Percentiles rank a stretch among this genome's conserved stretches.
Conservation (phyloP, 2,797 vertebrate genomes). For the Glyptemys insculpta region DNA sequence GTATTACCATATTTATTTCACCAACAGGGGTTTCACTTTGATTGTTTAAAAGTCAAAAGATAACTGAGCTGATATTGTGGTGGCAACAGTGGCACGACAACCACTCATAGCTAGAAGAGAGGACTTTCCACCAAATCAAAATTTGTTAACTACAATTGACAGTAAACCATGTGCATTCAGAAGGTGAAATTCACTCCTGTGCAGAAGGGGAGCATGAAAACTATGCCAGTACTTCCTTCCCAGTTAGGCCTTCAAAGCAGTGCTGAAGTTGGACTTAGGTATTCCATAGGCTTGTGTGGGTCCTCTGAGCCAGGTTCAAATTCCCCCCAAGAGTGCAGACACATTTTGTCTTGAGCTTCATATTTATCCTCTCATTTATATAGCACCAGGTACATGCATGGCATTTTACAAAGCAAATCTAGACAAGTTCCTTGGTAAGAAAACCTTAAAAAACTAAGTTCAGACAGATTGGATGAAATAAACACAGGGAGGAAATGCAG, state of each 20-base stretch:
- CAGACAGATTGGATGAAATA: neutral
- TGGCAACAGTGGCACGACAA: neutral
- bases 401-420: neutral
- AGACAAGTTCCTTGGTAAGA: neutral
- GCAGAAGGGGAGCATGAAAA: neutral
- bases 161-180: neutral
- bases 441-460: neutral
- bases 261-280: neutral
- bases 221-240: neutral
- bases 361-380: neutral
- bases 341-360: neutral
- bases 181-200: neutral
- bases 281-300: neutral
- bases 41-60: conserved; percentile 28
- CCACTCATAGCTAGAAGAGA: conserved; percentile 13
- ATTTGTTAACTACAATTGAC: conserved; percentile 16
- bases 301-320: conserved; percentile 16
- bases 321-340: conserved; percentile 5
- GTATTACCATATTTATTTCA: neutral
- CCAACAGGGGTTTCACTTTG: conserved; percentile 19
- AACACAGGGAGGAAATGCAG: neutral
- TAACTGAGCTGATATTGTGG: neutral
- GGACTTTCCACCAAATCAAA: neutral
- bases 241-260: neutral
- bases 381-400: neutral